Evolutionary conservation across 2,797 vertebrate genomes (phyloP).

Genomic region (Sebastes matsubarae): DNA sequence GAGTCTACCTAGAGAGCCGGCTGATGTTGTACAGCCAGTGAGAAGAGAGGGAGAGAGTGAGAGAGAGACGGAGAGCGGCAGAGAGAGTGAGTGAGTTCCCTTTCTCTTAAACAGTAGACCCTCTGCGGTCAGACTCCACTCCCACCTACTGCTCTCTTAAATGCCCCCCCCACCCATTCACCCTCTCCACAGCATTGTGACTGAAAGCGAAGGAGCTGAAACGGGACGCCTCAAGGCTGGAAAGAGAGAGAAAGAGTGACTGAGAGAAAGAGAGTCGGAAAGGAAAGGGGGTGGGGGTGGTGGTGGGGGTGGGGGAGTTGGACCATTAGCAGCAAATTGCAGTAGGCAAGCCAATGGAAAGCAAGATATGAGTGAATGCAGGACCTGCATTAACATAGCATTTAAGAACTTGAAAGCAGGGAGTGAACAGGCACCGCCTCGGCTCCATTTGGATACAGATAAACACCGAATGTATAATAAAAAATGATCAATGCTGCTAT

Average conservation of each 20-base stretch:
- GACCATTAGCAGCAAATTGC: constrained; percentile 80
- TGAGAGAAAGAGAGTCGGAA: constrained; percentile 46
- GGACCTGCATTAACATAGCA: constrained; percentile 59
- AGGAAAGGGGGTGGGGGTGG: constrained; percentile 20
- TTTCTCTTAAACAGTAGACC: constrained; percentile 86
- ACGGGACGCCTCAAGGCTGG: constrained; percentile 85
- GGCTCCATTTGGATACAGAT: constrained; percentile 37
- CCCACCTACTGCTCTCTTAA: constrained; percentile 85
- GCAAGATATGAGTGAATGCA: constrained; percentile 70
- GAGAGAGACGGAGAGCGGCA: constrained; percentile 1
- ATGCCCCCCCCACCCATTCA: constrained; percentile 74
- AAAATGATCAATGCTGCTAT: not conserved
- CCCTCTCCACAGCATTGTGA: constrained; percentile 77
- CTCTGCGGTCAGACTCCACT: constrained; percentile 86
- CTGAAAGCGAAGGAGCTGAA: constrained; percentile 85
- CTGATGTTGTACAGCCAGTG: constrained; percentile 79
- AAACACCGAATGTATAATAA: not conserved
- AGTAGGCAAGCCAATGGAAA: constrained; percentile 74
- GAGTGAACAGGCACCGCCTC: constrained; percentile 9
- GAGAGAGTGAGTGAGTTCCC: constrained; percentile 72
- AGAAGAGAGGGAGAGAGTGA: constrained; percentile 58
- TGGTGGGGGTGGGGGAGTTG: constrained; percentile 5
- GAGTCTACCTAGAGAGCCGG: constrained; percentile 78
- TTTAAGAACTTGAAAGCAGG: constrained; percentile 50
- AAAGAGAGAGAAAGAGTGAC: constrained; percentile 42